These are phyloP conservation scores for Entomyzon cyanotis DNA, from an alignment of 2,113 vertebrate species.

Conservation along the genomic window DNA sequence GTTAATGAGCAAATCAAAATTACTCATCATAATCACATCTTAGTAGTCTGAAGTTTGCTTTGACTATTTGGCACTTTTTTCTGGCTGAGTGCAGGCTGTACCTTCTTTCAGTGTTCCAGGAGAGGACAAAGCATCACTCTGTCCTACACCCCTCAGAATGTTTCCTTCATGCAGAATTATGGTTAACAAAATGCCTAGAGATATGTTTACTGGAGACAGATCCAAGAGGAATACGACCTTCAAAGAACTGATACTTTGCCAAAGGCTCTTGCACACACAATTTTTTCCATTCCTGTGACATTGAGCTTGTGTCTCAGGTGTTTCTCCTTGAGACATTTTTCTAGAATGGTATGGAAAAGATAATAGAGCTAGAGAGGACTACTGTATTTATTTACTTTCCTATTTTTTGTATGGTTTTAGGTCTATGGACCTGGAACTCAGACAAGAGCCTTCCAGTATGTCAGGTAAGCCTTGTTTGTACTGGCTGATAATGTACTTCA, in stretches of 20 bases:
- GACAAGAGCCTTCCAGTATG: slow-evolving; percentile 97
- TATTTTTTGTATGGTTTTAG: slow-evolving; percentile 66
- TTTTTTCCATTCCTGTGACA: neutral
- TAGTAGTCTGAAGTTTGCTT: neutral
- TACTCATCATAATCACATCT: neutral
- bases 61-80: neutral
- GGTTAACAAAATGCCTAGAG: neutral
- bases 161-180: neutral
- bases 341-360: neutral
- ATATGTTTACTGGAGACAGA: neutral
- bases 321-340: neutral
- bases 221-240: neutral
- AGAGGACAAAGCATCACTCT: neutral
- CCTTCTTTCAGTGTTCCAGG: neutral
- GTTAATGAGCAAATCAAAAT: neutral
- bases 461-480: slow-evolving; percentile 82
- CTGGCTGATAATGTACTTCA: neutral
- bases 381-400: neutral
- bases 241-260: neutral
- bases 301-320: neutral
- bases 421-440: slow-evolving; percentile 95
- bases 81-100: neutral
- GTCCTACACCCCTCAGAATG: neutral
- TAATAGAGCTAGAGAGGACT: neutral
- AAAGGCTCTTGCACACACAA: neutral